These are phyloP conservation scores for Betta splendens DNA, from an alignment of 2,797 vertebrate genomes.

Conservation along the genomic window DNA sequence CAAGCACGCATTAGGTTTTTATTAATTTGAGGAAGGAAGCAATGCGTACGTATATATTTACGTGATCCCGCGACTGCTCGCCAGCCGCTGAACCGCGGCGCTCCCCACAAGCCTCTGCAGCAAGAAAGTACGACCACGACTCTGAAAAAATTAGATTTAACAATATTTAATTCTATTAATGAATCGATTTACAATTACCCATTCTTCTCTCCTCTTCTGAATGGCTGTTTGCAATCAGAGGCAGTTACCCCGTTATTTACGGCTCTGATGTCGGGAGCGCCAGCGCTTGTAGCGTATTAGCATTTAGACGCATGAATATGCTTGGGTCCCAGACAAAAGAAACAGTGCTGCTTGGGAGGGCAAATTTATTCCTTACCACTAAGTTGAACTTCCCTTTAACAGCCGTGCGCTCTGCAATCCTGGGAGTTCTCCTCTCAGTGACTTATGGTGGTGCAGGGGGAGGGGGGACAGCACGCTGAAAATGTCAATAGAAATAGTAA, in stretches of 20 bases:
- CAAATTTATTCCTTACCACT: conserved; percentile 97
- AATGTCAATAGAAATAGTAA: conserved; percentile 99
- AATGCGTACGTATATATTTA: conserved; percentile 95
- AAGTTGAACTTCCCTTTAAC: conserved; percentile 98
- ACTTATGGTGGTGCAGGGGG: conserved; percentile 97
- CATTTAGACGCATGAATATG: conserved; percentile 72
- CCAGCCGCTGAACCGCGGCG: conserved; percentile 38
- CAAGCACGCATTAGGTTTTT: conserved; percentile 91
- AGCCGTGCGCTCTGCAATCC: conserved; percentile 94
- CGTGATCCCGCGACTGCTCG: conserved; percentile 78
- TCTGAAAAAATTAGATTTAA: no score
- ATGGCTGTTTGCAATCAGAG: conserved; percentile 40
- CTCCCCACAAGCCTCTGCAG: conserved; percentile 44
- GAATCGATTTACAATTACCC: conserved; percentile 27
- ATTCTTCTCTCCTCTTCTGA: conserved; percentile 9
- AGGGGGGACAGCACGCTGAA: conserved; percentile 85
- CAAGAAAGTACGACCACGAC: conserved; percentile 40
- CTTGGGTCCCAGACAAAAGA: conserved; percentile 82
- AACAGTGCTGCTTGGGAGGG: conserved; percentile 91
- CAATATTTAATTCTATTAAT: no score
- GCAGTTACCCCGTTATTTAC: conserved; percentile 48
- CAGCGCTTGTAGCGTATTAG: conserved; percentile 62
- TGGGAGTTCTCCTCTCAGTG: conserved; percentile 88
- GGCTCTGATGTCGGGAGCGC: conserved; percentile 30
- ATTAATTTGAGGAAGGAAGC: conserved; percentile 96